Conservation (phyloP, 2,888 invertebrate genomes). For the Eledone cirrhosa region DNA sequence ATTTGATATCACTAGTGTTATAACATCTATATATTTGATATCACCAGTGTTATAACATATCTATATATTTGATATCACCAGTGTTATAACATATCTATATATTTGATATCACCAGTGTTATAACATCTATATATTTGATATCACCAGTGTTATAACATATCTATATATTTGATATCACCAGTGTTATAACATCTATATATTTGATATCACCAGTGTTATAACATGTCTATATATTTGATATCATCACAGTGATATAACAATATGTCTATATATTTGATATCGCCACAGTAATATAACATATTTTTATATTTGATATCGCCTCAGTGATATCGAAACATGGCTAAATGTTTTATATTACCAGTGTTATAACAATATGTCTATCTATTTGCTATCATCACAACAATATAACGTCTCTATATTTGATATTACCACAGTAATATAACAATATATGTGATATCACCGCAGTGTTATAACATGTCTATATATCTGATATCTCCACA, state of each 20-base stretch:
- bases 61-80: conserved; percentile 29
- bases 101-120: too few relatives aligned
- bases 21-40: too few relatives aligned
- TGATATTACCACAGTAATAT: conserved; percentile 44
- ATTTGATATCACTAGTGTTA: conserved; percentile 42
- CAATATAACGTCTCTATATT: conserved; percentile 33
- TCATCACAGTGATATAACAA: too few relatives aligned
- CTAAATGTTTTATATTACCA: too few relatives aligned
- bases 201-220: conserved; percentile 43
- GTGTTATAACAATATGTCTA: too few relatives aligned
- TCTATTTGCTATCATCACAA: conserved; percentile 38
- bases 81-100: conserved; percentile 53
- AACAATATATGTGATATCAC: conserved; percentile 28
- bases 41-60: too few relatives aligned
- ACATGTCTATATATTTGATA: too few relatives aligned
- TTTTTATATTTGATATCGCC: conserved; percentile 29
- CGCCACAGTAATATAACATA: conserved; percentile 43
- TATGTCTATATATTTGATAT: neutral
- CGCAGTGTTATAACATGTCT: conserved; percentile 33
- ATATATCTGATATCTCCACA: conserved; percentile 35
- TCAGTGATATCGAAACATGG: conserved; percentile 52
- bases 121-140: neutral
- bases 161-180: too few relatives aligned
- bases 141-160: conserved; percentile 49
- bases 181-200: neutral